Evolutionary conservation across 2,113 vertebrate genomes (phyloP), one percentile per base, ranked within the genome.

Genomic region (Tretioscincus oriximinensis): DNA sequence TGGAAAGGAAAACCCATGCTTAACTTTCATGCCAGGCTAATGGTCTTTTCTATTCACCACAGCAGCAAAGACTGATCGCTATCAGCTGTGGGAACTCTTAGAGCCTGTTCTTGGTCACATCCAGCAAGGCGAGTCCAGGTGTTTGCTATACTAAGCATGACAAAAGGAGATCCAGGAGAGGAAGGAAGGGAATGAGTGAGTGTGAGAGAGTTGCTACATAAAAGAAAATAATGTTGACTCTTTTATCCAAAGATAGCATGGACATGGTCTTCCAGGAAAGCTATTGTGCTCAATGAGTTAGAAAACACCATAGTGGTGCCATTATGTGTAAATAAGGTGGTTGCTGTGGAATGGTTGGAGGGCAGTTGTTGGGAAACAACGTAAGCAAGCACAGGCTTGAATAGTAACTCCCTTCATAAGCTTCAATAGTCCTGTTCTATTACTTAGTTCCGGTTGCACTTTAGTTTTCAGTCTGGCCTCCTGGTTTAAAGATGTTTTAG

Each of bases 381-480:
- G 31, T 9, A 26, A 63, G n/a, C 80, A 76, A 16, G 80, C 26
- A 69, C n/a, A 47, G 73, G 26, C 80, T 61, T 81, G 80, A 81
- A 76, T 61, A 31, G 24, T 68, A 47, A 18, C 35, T 69, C 58
- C 49, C 20, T 47, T 49, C 31, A 14, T 20, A 9, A 47, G n/a
- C 67, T 75, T 75, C 4, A 28, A 11, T 6, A 24, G 11, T 24
- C 18, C 64, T 31, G n/a, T 35, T 69, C 60, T 60, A 41, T 54
- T 49, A 67, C 58, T 41, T 63, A 74, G 63, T 21, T 14, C 7
- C 41, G 64, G 69, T 49, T 68, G 31, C 22, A 7, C 54, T 20
- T 11, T n/a, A 73, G 24, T 65, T 63, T 8, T 64, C n/a, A 0
- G 18, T 28, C 28, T 66, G 51, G 54, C 64, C 18, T 24, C 49